Evolutionary conservation across 2,113 vertebrate genomes (phyloP).

Genomic region (Puffinus mauretanicus): DNA sequence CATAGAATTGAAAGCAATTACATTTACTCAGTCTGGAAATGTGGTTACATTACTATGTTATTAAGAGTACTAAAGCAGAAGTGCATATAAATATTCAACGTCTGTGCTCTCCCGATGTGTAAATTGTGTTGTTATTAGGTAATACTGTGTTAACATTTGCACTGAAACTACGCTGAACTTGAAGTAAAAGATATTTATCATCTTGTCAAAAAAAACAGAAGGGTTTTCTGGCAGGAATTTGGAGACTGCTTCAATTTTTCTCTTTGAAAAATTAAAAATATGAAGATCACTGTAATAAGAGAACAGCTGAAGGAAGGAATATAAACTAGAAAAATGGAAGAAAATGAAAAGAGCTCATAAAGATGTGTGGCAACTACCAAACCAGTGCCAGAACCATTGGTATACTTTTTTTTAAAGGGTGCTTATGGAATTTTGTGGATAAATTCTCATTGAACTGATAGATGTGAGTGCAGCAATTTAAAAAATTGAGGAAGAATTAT

Average conservation of each 20-base stretch:
- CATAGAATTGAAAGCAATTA: neutral
- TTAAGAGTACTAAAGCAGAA: neutral
- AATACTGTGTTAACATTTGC: neutral
- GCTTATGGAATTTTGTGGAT: neutral
- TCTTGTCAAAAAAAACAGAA: neutral
- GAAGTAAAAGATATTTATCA: neutral
- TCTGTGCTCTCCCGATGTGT: neutral
- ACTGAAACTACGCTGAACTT: neutral
- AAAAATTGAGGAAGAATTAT: neutral
- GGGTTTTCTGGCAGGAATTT: neutral
- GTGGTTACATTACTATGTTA: neutral
- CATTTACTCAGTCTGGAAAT: neutral
- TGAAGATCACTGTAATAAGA: neutral
- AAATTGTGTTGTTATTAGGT: neutral
- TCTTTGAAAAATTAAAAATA: neutral
- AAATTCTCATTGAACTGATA: neutral
- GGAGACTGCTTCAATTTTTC: neutral
- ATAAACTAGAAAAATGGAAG: neutral
- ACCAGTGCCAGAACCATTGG: neutral
- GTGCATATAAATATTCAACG: neutral
- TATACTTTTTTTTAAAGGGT: neutral
- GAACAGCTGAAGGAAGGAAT: neutral
- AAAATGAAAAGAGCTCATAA: neutral
- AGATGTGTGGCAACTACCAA: neutral
- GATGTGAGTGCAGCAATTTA: neutral